Evolutionary conservation across 2,888 invertebrate species (phyloP), one percentile per base, ranked within the genome.

Genomic region (Xestobium rufovillosum): DNA sequence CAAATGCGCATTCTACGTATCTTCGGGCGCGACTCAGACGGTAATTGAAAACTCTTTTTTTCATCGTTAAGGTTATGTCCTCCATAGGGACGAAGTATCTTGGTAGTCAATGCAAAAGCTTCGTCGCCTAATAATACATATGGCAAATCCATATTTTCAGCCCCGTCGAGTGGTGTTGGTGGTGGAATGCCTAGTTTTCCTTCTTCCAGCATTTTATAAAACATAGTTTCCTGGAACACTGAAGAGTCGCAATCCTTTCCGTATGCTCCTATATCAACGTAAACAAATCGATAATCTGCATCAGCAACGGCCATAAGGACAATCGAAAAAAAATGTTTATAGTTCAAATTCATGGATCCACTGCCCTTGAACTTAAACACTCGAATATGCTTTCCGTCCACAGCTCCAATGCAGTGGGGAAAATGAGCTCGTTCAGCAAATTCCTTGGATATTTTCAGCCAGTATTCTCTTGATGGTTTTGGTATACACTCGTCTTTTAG

Each of bases 311-410:
- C 43, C 29, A 27, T 14, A 3, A 35, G n/a, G 3, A 35, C 35
- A 13, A 35, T 29, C n/a, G 30, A 37, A 2, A 13, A 36, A 43
- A 50, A 14, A 40, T 44, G 42, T 47, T 51, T 53, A 37, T 52
- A 50, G 35, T 53, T 52, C 41, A 45, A 50, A 40, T 46, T 51
- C 42, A 44, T 38, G 30, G 52, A 52, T 4, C 53, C 56, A 34
- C 47, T 48, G 48, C 53, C 42, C 32, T 41, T 34, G 29, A 51
- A 49, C 33, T 43, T 34, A 17, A 43, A 50, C 47, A 42, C 48
- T 48, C 14, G 11, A 2, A 30, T 14, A 1, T 17, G 6, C 11
- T 25, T 14, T 2, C 31, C 17, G 14, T 34, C 27, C 13, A 32
- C 32, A 2, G 37, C 37, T 25, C 27, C 31, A 8, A 30, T n/a